Evolutionary conservation across 2,797 vertebrate genomes (phyloP).

Genomic region (Delichon dasypus): DNA sequence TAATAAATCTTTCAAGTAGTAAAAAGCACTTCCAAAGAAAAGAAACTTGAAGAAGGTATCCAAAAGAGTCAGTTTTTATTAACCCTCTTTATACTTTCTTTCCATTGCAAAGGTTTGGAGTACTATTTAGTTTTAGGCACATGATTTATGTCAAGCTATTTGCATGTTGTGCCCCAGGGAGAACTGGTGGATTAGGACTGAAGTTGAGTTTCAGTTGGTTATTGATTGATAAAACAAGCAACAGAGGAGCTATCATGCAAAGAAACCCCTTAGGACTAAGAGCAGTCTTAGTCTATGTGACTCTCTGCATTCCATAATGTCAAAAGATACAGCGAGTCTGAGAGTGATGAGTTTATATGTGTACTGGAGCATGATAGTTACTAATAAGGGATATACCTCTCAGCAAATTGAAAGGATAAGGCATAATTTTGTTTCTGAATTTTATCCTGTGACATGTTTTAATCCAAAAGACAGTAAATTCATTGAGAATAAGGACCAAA

Average conservation of each 20-base stretch:
- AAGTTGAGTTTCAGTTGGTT: background rate
- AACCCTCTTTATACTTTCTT: background rate
- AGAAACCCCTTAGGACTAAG: background rate
- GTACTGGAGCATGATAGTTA: background rate
- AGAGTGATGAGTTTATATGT: background rate
- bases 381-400: background rate
- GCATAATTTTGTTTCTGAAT: background rate
- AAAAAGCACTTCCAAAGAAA: background rate
- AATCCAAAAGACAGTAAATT: background rate
- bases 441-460: background rate
- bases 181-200: background rate
- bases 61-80: background rate
- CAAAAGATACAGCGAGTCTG: background rate
- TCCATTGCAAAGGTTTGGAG: background rate
- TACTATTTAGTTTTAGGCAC: background rate
- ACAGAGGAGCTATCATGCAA: background rate
- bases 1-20: constrained; percentile 3
- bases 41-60: background rate
- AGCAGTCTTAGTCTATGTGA: background rate
- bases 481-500: background rate
- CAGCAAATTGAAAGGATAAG: background rate
- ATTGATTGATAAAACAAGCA: background rate
- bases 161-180: background rate
- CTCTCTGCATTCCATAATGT: background rate
- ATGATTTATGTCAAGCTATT: background rate